Evolutionary conservation across 2,888 invertebrate species (phyloP), one percentile per base, ranked within the genome.

Genomic region (Agelastica alni): DNA sequence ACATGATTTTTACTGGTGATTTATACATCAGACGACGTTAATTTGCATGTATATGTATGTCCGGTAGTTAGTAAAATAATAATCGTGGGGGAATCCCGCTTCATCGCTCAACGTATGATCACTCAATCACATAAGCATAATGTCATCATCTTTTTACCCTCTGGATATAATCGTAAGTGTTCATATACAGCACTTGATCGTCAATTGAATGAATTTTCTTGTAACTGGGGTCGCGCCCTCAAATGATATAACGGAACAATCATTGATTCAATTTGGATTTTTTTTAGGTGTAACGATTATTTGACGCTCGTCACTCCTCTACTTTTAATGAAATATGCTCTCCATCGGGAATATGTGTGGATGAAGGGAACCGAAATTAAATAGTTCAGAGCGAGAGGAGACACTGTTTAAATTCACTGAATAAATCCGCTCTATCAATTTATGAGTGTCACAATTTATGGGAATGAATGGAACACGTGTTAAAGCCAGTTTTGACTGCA

Each of bases 191-290:
- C 37, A 75, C 74, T 75, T 75, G 74, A 77, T 76, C 74, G 75
- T 58, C 65, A 72, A 75, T 73, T 74, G 75, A 75, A 73, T 70
- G 72, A 70, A 67, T 68, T 73, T 72, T 70, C 70, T 73, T 72
- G 71, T 72, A 63, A 63, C 67, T 64, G 56, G 61, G 62, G 59
- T 62, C 60, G 58, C 64, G 63, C 83, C 83, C 63, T 62, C 60
- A 80, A 83, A 83, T 83, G 81, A 83, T 82, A 83, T 83, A 83
- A 83, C 83, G 81, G 83, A 81, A 82, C 83, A 83, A 83, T 83
- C 83, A 45, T 49, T 80, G 83, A 84, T 84, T 84, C 83, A 83
- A 84, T 84, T 83, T 83, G 79, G 83, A 83, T 83, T 83, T 83
- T n/a, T 75, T 74, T 77, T 76, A 74, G 73, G 73, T 76, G 75